These are phyloP conservation scores for Gorsachius magnificus DNA, from an alignment of 2,797 vertebrate genomes.

Conservation along the genomic window DNA sequence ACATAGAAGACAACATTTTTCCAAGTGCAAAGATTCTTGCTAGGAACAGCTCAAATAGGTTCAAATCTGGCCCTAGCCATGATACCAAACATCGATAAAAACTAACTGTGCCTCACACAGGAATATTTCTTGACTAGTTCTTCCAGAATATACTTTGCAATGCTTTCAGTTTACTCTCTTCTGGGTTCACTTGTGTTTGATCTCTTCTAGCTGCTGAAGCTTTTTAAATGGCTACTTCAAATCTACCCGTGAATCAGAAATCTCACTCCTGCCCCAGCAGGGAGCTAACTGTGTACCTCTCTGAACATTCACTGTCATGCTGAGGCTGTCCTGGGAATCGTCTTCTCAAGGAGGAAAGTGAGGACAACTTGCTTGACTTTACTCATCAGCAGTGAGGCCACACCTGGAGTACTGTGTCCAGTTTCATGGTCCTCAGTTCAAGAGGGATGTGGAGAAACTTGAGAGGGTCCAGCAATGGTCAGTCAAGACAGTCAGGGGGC, in stretches of 20 bases:
- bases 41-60: neutral
- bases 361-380: neutral
- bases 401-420: neutral
- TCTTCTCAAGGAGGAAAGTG: neutral
- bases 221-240: neutral
- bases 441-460: neutral
- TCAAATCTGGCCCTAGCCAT: neutral
- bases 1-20: neutral
- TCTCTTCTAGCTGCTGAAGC: neutral
- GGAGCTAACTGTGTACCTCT: neutral
- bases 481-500: neutral
- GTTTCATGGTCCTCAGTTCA: neutral
- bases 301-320: neutral
- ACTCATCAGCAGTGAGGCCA: neutral
- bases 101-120: neutral
- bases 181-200: neutral
- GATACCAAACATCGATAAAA: neutral
- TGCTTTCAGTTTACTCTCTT: neutral
- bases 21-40: neutral
- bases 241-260: neutral
- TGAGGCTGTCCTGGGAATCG: neutral
- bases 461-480: neutral
- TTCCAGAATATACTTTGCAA: neutral
- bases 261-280: neutral
- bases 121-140: neutral